Evolutionary conservation across 23 tunicate genomes (phyloP), one percentile per base, ranked within the genome.

Genomic region (Phallusia fumigata): DNA sequence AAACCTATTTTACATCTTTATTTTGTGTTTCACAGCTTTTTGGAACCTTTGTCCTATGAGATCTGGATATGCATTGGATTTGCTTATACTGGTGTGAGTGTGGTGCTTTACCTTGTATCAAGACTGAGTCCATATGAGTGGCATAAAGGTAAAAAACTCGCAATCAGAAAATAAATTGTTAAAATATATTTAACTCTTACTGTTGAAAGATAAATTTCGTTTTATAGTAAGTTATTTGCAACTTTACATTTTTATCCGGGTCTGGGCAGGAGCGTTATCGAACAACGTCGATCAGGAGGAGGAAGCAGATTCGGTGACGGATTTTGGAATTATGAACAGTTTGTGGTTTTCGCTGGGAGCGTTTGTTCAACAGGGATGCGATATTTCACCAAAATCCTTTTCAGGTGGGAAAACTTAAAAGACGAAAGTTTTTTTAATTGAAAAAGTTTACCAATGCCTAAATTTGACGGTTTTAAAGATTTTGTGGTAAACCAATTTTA

Each of bases 31-130:
- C 65, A 65, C 65, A 83, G 87, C 58, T 89, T 89, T 89, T 74
- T 89, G 52, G 88, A 83, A 34, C 93, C 93, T 18, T 81, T 89
- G 0, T 78, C 88, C 19, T 21, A 78, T 19, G 86, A 84, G 33
- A 84, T 89, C 36, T 89, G 93, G 93, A 79, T 89, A n/a, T 89
- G 87, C 81, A 89, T 89, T 33, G 77, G 85, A 35, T 81, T 86
- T 45, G 85, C 90, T 12, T 86, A 86, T 32, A 64, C 81, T 33
- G 90, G 90, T 36, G 90, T 86, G 33, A 86, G 90, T 74, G 93
- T 84, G 24, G 88, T 84, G 6, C 74, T 89, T 19, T 79, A 85
- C 76, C 52, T 89, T 32, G 84, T 86, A 0, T 80, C 90, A 11
- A 74, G 85, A 53, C 81, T 86, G 26, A 81, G 90, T 35, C 90